Evolutionary conservation across 2,888 invertebrate genomes (phyloP), one percentile per base, ranked within the genome.

Genomic region (Crioceris asparagi): DNA sequence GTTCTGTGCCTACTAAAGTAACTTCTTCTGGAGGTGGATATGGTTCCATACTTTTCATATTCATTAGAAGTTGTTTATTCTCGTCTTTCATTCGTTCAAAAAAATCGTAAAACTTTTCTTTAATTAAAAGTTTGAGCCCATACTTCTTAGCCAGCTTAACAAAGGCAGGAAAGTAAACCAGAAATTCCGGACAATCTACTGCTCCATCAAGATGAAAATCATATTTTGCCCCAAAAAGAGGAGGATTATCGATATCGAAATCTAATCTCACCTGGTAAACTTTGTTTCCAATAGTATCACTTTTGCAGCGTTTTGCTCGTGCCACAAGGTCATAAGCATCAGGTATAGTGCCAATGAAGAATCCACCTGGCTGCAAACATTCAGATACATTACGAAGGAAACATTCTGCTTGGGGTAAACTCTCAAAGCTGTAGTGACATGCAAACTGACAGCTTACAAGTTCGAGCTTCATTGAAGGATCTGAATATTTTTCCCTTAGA

Each of bases 111-210:
- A 96, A 94, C 38, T 75, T 72, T 48, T 76, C 78, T 51, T 76
- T 79, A 34, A 70, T 69, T 1, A 79, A 69, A 46, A 84, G 64
- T 54, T 83, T 75, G 25, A 85, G 63, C 1, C 81, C 83, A 67
- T 72, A 81, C 54, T 79, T 79, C 26, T 71, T 68, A 8, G 81
- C 83, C 36, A 85, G 61, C 55, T 80, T 84, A 27, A 75, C 72
- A 37, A 97, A 69, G 3, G 83, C 72, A 12, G 92, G 87, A 64
- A 96, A 90, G 65, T 97, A 82, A 11, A 97, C 93, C 40, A 99
- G 71, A 69, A 96, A 99, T 63, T 98, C 98, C 2, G 98, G 98
- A 62, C 98, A 99, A 62, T 99, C 83, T 1, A 99, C 97, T 5
- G 93, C 93, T 23, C 87, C 94, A 58, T 97, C 92, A 49, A 98